Conservation (phyloP, 1,140 invertebrate genomes). For the Paraescarpia echinospica region DNA sequence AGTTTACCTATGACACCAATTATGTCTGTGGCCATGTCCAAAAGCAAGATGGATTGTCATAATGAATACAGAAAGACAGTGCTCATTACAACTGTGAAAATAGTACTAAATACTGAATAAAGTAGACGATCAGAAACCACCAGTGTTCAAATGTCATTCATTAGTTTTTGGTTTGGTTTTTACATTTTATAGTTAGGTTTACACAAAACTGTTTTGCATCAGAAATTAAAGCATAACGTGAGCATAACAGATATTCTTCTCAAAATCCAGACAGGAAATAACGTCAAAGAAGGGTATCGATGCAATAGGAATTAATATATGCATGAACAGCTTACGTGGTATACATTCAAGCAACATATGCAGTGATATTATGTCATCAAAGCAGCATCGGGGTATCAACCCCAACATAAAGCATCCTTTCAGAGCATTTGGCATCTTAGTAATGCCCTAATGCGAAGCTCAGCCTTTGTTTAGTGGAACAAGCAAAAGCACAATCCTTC, state of each 20-base stretch:
- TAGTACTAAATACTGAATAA: not conserved
- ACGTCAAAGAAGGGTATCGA: not conserved
- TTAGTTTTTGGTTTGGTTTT: not conserved
- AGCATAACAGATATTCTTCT: not conserved
- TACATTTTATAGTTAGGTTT: not conserved
- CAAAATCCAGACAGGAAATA: not conserved
- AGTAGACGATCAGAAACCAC: not conserved
- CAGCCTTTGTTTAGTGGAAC: not conserved
- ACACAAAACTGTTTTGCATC: not conserved
- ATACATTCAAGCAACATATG: not conserved
- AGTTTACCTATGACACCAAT: constrained; percentile 1
- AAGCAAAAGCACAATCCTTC: not conserved
- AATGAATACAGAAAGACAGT: not conserved
- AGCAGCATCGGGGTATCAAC: not conserved
- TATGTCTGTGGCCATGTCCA: not conserved
- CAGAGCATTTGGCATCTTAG: not conserved
- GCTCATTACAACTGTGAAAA: not conserved
- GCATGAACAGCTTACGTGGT: not conserved
- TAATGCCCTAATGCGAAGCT: not conserved
- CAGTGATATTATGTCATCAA: not conserved
- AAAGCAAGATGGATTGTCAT: not conserved
- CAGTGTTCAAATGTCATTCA: not conserved
- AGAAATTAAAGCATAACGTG: not conserved
- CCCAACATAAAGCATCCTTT: not conserved
- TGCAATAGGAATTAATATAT: not conserved